Conservation (phyloP, 1,140 invertebrate species). For the Drosophila pseudoobscura region DNA sequence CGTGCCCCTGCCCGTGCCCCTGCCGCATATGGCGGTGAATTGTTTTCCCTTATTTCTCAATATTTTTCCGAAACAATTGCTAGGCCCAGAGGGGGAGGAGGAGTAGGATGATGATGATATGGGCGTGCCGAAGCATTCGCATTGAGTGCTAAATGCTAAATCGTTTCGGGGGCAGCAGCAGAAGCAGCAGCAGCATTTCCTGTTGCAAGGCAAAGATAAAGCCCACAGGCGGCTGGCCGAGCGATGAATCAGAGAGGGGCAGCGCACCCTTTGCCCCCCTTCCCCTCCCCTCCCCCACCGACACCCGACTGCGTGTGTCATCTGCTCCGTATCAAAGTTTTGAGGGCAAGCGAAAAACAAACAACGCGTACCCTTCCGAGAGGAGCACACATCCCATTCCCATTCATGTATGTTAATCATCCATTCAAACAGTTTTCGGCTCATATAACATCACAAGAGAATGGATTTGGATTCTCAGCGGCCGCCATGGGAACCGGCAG, state of each 20-base stretch:
- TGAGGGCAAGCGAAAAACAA: conserved; percentile 7
- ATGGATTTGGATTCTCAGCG: conserved; percentile 38
- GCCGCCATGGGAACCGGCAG: conserved; percentile 9
- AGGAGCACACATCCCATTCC: conserved; percentile 14
- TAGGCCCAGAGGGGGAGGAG: conserved; percentile 26
- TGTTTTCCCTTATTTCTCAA: conserved; percentile 52
- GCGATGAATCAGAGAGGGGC: conserved; percentile 28
- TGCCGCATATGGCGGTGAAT: conserved; percentile 52
- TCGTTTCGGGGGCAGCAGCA: conserved; percentile 14
- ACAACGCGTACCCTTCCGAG: conserved; percentile 2
- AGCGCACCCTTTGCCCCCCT: no score
- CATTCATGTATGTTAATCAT: conserved; percentile 72
- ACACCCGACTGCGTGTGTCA: conserved; percentile 1
- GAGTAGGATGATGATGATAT: conserved; percentile 28
- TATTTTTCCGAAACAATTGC: conserved; percentile 45
- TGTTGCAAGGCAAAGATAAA: conserved; percentile 20
- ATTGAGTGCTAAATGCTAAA: conserved; percentile 52
- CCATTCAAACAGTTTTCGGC: conserved; percentile 63
- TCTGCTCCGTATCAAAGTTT: conserved; percentile 37
- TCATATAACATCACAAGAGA: conserved; percentile 67
- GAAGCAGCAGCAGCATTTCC: conserved; percentile 38
- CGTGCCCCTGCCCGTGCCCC: conserved; percentile 1
- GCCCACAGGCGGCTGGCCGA: conserved; percentile 34
- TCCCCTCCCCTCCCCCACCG: no score
- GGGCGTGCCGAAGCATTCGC: conserved; percentile 43